Conservation (phyloP, 1,140 invertebrate species). For the Drosophila leontia region DNA sequence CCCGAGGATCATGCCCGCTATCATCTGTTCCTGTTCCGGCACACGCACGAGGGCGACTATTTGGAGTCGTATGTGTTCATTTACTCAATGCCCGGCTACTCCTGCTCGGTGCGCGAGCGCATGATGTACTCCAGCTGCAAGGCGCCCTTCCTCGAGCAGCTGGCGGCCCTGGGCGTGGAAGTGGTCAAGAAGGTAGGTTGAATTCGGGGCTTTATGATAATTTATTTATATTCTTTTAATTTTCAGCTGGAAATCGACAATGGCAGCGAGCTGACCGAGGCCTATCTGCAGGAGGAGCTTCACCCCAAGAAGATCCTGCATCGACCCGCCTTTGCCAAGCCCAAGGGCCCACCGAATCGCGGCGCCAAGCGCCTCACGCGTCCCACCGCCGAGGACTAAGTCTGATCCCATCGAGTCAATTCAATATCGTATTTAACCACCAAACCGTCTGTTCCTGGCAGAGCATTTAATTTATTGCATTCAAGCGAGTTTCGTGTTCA, state of each 20-base stretch:
- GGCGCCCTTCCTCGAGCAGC: constrained; percentile 92
- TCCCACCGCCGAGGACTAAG: constrained; percentile 72
- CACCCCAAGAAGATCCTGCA: constrained; percentile 97
- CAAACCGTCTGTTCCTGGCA: constrained; percentile 42
- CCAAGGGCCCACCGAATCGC: constrained; percentile 96
- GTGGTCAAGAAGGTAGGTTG: constrained; percentile 92
- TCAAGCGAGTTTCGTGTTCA: constrained; percentile 36
- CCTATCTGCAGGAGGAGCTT: constrained; percentile 95
- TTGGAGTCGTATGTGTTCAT: constrained; percentile 96
- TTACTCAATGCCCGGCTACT: constrained; percentile 98
- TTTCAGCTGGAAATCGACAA: constrained; percentile 96
- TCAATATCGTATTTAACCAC: constrained; percentile 19
- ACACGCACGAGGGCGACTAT: constrained; percentile 96
- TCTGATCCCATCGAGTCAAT: constrained; percentile 55
- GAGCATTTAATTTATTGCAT: constrained; percentile 73
- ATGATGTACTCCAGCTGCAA: constrained; percentile 99
- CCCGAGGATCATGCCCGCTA: constrained; percentile 95
- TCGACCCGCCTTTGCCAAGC: constrained; percentile 96
- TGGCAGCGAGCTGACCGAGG: constrained; percentile 94
- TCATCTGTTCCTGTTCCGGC: constrained; percentile 96
- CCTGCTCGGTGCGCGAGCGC: constrained; percentile 96
- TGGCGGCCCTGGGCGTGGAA: constrained; percentile 91
- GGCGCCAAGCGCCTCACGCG: constrained; percentile 94
- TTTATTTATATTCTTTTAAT: neutral
- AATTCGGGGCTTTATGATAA: neutral